Evolutionary conservation across 2,797 vertebrate species (phyloP).

Genomic region (Phaenicophaeus curvirostris): DNA sequence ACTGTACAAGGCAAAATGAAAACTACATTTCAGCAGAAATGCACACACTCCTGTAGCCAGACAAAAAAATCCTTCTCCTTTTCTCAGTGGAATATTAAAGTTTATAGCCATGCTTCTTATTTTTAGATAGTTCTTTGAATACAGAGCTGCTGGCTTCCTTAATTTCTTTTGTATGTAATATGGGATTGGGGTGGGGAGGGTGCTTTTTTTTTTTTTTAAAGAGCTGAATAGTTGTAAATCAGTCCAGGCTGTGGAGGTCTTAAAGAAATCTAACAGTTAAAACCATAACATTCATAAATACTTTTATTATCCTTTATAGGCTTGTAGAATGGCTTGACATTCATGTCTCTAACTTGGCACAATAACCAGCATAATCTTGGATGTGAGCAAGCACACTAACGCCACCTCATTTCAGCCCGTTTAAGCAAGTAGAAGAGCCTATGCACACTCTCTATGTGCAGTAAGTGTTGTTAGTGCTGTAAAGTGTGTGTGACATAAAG

Average conservation of each 20-base stretch:
- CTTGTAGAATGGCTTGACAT: conserved; percentile 21
- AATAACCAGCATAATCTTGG: background rate
- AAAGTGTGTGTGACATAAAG: background rate
- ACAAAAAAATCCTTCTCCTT: conserved; percentile 27
- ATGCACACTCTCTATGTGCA: background rate
- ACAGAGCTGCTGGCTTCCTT: conserved; percentile 31
- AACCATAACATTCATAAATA: conserved; percentile 39
- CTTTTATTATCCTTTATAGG: conserved; percentile 51
- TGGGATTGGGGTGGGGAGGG: background rate
- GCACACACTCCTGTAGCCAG: background rate
- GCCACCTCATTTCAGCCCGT: background rate
- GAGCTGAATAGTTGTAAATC: conserved; percentile 26
- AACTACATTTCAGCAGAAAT: conserved; percentile 47
- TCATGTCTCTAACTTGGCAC: background rate
- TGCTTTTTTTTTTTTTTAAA: background rate
- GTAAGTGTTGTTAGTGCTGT: background rate
- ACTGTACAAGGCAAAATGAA: background rate
- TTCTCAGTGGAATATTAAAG: conserved; percentile 37
- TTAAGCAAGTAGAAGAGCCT: background rate
- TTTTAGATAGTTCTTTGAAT: conserved; percentile 53
- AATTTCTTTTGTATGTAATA: conserved; percentile 36
- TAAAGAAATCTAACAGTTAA: conserved; percentile 5
- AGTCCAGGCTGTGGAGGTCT: background rate
- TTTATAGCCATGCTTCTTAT: conserved; percentile 46
- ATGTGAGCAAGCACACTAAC: background rate